Evolutionary conservation across 2,797 vertebrate genomes (phyloP).

Genomic region (Amphiprion clarkii): DNA sequence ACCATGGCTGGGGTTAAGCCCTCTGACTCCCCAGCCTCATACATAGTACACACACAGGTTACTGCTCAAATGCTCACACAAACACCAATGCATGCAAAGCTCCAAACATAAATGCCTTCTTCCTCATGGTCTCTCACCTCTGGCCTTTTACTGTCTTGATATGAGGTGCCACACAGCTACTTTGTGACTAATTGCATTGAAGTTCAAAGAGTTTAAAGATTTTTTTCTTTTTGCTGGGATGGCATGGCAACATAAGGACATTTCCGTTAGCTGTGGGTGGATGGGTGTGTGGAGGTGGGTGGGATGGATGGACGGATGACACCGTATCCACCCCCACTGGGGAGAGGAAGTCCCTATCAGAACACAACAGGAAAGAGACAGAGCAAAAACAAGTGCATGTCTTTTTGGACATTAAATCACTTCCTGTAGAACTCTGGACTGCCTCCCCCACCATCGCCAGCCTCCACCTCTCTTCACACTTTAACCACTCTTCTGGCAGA

Average conservation of each 20-base stretch:
- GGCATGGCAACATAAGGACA: conserved; percentile 73
- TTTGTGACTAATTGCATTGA: conserved; percentile 3
- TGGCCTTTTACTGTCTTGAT: conserved; percentile 10
- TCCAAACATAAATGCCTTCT: conserved; percentile 22
- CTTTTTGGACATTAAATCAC: conserved; percentile 89
- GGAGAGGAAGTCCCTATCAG: conserved; percentile 88
- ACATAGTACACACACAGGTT: conserved; percentile 38
- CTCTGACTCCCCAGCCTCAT: conserved; percentile 37
- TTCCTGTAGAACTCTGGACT: conserved; percentile 81
- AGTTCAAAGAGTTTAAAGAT: conserved; percentile 27
- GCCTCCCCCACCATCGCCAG: conserved; percentile 38
- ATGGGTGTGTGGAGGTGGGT: conserved; percentile 31
- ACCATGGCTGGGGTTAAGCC: conserved; percentile 53
- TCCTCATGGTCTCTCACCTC: conserved; percentile 19
- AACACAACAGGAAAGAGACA: conserved; percentile 89
- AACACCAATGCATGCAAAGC: not conserved
- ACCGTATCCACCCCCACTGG: conserved; percentile 82
- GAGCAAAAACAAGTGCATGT: conserved; percentile 84
- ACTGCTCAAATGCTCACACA: conserved; percentile 15
- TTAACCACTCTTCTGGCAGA: conserved; percentile 52
- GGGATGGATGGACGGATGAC: conserved; percentile 82
- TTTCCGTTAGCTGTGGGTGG: conserved; percentile 74
- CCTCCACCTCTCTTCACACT: conserved; percentile 41
- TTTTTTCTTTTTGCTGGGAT: conserved; percentile 10
- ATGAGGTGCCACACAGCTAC: not conserved